Percentiles rank a stretch among this genome's conserved stretches.
Evolutionary conservation across 2,888 invertebrate species (phyloP).

Genomic region (Cybosia mesomella): DNA sequence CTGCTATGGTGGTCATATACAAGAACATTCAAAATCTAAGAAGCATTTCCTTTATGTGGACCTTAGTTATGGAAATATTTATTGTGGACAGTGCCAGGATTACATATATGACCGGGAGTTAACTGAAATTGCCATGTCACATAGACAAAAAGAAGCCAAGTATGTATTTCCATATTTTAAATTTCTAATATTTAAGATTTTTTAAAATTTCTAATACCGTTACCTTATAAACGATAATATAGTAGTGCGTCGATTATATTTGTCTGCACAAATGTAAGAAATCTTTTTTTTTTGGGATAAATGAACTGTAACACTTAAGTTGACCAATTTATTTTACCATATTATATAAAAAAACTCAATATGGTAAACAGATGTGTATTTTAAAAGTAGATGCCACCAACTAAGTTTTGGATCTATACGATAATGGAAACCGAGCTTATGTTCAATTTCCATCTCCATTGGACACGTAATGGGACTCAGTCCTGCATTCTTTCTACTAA

Average conservation of each 20-base stretch:
- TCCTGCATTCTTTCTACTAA: too few relatives aligned
- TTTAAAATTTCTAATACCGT: not conserved
- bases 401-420: not conserved
- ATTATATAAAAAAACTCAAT: too few relatives aligned
- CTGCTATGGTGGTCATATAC: conserved; percentile 95
- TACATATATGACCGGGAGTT: conserved; percentile 95
- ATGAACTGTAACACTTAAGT: not conserved
- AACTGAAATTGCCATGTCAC: conserved; percentile 84
- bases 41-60: conserved; percentile 96
- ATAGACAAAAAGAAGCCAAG: conserved; percentile 87
- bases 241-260: not conserved
- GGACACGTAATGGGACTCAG: too few relatives aligned
- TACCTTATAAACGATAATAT: not conserved
- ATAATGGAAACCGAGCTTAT: too few relatives aligned
- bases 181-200: not conserved
- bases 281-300: too few relatives aligned
- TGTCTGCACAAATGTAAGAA: not conserved
- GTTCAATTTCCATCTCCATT: too few relatives aligned
- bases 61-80: conserved; percentile 94
- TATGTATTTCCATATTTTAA: conserved; percentile 57
- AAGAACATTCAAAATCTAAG: conserved; percentile 93
- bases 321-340: too few relatives aligned
- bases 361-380: not conserved
- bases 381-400: not conserved
- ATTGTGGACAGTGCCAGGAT: conserved; percentile 96